Base-by-base conservation (phyloP, 2,888 invertebrate genomes). In the Euzetes globulus region DNA sequence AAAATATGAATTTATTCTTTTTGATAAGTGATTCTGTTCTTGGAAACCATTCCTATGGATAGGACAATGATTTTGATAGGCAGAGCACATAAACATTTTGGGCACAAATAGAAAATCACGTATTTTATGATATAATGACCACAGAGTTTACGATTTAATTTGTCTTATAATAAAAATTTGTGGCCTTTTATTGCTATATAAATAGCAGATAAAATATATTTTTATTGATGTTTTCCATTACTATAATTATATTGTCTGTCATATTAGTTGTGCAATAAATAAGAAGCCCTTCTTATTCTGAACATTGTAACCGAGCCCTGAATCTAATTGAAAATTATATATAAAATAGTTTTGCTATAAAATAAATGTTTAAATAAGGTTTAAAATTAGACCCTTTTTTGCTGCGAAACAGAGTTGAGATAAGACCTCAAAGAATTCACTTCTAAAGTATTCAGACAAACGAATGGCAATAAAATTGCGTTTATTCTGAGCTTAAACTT, bases 171-270 rank as follows among this genome's bases (percentile, higher is more conserved):
- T 65, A 65, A 65, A 65, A 65, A 27, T 58, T 33, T 5, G 41
- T 41, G 41, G 17, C 3, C 1, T 65, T 65, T 65, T 65, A 65
- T 65, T 65, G 41, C 65, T 22, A 65, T 58, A 58, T 41, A 65
- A 65, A 65, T 65, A 65, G 29, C 19, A 19, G 17, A 65, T 65
- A 65, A 65, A 65, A 41, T 41, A 41, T 7, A 65, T 65, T 65
- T 55, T 65, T 65, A 65, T 41, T 41, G 65, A 41, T 65, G 65
- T 65, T 65, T 65, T 65, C 65, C 65, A 65, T 65, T 65, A 65
- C 65, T 65, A 11, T 65, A 65, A 65, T 65, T 65, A 65, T n/a
- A 65, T 41, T 65, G 37, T 65, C 65, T 41, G 33, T 58, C 58
- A 58, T 58, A 58, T 58, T 41, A 58, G 27, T 27, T 17, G 55